phyloP scores from a whole-genome alignment of 2,888 invertebrate genomes.

The Heteromyza rotundicornis region DNA sequence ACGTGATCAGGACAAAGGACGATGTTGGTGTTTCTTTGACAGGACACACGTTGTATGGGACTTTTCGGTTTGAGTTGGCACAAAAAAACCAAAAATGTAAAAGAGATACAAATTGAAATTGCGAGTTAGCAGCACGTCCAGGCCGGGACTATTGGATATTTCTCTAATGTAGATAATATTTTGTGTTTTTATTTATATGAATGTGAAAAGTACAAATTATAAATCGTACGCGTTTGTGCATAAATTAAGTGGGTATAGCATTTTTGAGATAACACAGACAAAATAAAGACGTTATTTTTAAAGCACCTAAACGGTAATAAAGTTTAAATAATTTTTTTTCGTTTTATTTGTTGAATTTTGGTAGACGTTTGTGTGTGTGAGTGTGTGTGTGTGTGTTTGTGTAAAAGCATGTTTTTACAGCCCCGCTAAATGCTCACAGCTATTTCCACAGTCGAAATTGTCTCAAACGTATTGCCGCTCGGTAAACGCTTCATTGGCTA shows the following conservation, averaged over 20 bases:
- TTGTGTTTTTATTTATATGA: neutral
- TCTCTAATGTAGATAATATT: neutral
- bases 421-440: neutral
- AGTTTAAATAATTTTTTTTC: too few species aligned
- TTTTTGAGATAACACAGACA: too few species aligned
- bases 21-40: neutral
- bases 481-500: constrained; percentile 30
- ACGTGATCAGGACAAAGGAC: constrained; percentile 41
- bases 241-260: neutral
- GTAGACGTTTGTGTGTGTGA: too few species aligned
- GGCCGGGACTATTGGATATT: neutral
- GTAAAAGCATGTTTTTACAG: neutral
- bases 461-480: neutral
- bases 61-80: too few species aligned
- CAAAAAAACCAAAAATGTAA: neutral
- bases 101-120: neutral
- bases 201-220: neutral
- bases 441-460: too few species aligned
- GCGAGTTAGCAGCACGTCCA: neutral
- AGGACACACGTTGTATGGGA: too few species aligned
- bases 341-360: too few species aligned
- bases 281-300: too few species aligned
- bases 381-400: too few species aligned
- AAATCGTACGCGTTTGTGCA: constrained; percentile 1
- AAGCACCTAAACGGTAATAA: too few species aligned